Conservation (phyloP, 2,113 vertebrate species). For the Anhinga anhinga region DNA sequence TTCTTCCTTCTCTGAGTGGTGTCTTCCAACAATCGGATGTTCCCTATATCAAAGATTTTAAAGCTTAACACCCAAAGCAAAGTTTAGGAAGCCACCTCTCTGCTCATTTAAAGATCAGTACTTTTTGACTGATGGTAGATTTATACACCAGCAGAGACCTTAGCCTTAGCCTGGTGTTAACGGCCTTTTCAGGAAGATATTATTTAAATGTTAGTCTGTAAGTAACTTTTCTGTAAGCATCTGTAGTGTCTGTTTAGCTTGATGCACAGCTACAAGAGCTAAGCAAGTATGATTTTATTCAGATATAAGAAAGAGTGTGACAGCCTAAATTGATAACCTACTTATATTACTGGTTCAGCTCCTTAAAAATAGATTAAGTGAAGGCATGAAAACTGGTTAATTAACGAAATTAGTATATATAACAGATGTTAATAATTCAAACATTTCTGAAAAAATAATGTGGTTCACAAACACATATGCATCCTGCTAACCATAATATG, state of each 20-base stretch:
- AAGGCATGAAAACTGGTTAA: not conserved
- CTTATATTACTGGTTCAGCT: not conserved
- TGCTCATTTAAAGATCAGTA: not conserved
- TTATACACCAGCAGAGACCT: not conserved
- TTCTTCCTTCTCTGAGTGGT: not conserved
- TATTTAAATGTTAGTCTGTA: not conserved
- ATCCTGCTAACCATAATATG: not conserved
- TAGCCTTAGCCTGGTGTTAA: not conserved
- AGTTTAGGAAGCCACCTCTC: not conserved
- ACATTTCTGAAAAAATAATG: not conserved
- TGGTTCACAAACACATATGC: not conserved
- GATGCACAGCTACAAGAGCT: not conserved
- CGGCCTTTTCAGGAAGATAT: not conserved
- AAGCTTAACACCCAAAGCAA: not conserved
- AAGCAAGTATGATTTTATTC: not conserved
- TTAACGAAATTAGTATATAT: not conserved
- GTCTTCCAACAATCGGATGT: not conserved
- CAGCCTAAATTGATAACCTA: not conserved
- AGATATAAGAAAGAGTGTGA: not conserved
- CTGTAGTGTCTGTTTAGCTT: not conserved
- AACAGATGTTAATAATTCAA: not conserved
- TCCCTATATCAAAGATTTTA: not conserved
- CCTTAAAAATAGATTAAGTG: not conserved
- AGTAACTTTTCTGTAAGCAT: not conserved
- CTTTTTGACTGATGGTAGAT: not conserved